phyloP scores from a whole-genome alignment of 2,113 vertebrate species.

The Garra rufa region DNA sequence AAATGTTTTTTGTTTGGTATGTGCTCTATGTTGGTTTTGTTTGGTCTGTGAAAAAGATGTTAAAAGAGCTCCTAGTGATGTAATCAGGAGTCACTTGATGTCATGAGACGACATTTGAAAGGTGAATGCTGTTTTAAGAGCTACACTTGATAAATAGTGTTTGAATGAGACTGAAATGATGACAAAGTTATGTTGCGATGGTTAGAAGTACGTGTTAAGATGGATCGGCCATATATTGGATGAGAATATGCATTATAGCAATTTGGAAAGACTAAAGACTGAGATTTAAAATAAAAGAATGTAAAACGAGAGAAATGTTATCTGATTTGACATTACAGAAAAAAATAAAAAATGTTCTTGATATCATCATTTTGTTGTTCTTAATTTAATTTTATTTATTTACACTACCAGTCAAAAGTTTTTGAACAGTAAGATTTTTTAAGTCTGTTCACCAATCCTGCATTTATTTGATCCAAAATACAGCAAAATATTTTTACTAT shows the following conservation, averaged over 20 bases:
- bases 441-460: too few relatives aligned
- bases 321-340: conserved; percentile 11
- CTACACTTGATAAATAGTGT: not conserved
- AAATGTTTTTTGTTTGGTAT: not conserved
- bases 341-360: not conserved
- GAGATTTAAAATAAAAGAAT: conserved; percentile 7
- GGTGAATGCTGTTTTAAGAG: conserved; percentile 5
- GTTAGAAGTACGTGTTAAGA: conserved; percentile 47
- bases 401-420: too few relatives aligned
- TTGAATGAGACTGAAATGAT: conserved; percentile 26
- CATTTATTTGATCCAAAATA: too few relatives aligned
- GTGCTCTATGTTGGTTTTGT: conserved; percentile 25
- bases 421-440: too few relatives aligned
- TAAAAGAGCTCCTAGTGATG: not conserved
- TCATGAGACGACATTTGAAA: not conserved
- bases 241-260: not conserved
- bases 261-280: conserved; percentile 20
- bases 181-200: conserved; percentile 46
- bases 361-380: conserved; percentile 1
- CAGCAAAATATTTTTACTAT: too few relatives aligned
- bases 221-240: not conserved
- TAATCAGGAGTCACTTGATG: conserved; percentile 25
- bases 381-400: not conserved
- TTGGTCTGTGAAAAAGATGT: not conserved
- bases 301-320: not conserved